Evolutionary conservation across 2,888 invertebrate genomes (phyloP), one percentile per base, ranked within the genome.

Genomic region (Rhaphigaster nebulosa): DNA sequence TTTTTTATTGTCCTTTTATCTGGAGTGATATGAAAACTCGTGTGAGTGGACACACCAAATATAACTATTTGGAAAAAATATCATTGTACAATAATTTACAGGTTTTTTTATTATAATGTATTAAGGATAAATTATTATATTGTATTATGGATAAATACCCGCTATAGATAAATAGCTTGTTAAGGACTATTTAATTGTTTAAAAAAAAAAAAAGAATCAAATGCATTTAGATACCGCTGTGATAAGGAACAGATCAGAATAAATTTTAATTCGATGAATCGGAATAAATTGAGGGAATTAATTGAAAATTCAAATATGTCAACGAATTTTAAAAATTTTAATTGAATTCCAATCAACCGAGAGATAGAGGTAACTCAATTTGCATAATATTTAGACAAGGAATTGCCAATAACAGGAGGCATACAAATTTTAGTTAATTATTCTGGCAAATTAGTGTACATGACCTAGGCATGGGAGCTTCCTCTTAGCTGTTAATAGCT

Each of bases 371-470:
- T 76, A n/a, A 70, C 70, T 34, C 38, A 76, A 76, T 76, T 76
- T 76, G 38, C 70, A 76, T 76, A 76, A 76, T 76, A 76, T 76
- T 76, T 76, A 76, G 70, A 76, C 38, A 76, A 76, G 38, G 70
- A 23, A 76, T 76, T 38, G 38, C 70, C 70, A 76, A 76, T 76
- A 76, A 76, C 70, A 76, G 38, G 70, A 29, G 70, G 70, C 70
- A 76, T 76, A 76, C 38, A 76, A 76, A 76, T 76, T 76, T 23
- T 38, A 76, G 38, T 76, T 76, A 76, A 76, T 76, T 38, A 76
- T 34, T 76, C 70, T 38, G 70, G 70, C 38, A 76, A 76, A 76
- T 76, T 76, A 76, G 34, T 76, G 5, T 34, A 76, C 70, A 76
- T 76, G 70, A 76, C 70, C 70, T 38, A 34, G 38, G 38, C 34